These are phyloP conservation scores for Psittacula echo DNA, from an alignment of 2,797 vertebrate genomes.

Conservation along the genomic window DNA sequence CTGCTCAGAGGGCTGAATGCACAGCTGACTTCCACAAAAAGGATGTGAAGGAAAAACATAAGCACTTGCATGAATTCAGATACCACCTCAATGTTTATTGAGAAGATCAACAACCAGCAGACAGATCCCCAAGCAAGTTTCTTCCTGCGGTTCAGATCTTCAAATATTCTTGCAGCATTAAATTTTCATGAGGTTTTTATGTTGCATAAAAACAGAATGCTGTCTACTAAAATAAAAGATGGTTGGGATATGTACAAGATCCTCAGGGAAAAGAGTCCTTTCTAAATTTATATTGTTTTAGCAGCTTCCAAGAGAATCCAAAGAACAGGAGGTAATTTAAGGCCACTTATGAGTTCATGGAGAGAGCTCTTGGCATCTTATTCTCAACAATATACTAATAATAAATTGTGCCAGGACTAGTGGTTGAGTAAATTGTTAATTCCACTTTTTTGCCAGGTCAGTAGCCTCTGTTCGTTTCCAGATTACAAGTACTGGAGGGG, in stretches of 20 bases:
- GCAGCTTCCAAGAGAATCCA: neutral
- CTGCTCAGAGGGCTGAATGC: neutral
- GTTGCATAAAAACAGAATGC: neutral
- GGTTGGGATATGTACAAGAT: neutral
- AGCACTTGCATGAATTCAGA: neutral
- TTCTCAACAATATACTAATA: neutral
- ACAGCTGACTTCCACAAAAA: neutral
- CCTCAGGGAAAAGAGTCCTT: neutral
- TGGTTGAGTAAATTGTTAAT: neutral
- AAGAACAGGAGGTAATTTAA: neutral
- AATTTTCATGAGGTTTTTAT: neutral
- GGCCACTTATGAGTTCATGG: neutral
- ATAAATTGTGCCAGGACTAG: neutral
- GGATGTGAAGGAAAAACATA: neutral
- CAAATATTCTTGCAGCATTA: neutral
- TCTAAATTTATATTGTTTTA: neutral
- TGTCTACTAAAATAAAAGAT: neutral
- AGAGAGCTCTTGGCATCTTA: neutral
- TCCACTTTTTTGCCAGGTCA: neutral
- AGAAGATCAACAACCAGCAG: neutral
- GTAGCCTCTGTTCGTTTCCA: neutral
- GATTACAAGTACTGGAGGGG: neutral
- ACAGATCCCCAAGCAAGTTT: neutral
- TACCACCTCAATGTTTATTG: neutral
- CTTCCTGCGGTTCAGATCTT: neutral